Evolutionary conservation across 1,140 invertebrate genomes (phyloP), one percentile per base, ranked within the genome.

Genomic region (Andricus grossulariae): DNA sequence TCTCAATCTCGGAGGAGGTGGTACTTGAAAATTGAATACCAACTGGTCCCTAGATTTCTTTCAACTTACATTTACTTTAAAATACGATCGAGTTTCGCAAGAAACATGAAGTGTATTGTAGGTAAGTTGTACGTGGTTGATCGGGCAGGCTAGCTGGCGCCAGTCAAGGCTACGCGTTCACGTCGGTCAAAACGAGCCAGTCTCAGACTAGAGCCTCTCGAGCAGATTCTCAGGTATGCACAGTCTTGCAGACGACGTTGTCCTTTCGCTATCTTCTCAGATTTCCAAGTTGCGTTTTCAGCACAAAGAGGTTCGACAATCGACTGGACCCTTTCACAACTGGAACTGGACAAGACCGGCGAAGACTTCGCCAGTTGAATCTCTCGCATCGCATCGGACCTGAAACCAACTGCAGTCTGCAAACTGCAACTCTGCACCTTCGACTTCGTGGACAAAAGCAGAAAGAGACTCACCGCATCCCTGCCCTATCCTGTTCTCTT

Each of bases 81-180:
- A 45, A 45, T 19, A 55, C 73, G 32, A 57, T 8, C 50, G 54
- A 52, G 51, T 45, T 60, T 50, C n/a, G 54, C 54, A 39, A 74
- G 66, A 66, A 78, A 76, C 71, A 32, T 32, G 25, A 32, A 0
- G 25, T 32, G 71, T 60, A 77, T 70, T 52, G 54, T 49, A 57
- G n/a, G 75, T 19, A 76, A 71, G 52, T 80, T 77, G 81, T 82
- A 75, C 80, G 83, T 76, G 79, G 71, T 78, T 82, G 82, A 80
- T 71, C 74, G 60, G 83, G 80, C 81, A 83, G 83, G 80, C 83
- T 81, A 72, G 80, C 82, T 88, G 87, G 87, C 87, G 87, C 87
- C 87, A 86, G 82, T 87, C 87, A 88, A 88, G 87, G 87, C 86
- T 88, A 85, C 74, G 79, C 81, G 81, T 82, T 84, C 83, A 81